phyloP scores from a whole-genome alignment of 1,140 invertebrate genomes.

The Leguminivora glycinivorella region DNA sequence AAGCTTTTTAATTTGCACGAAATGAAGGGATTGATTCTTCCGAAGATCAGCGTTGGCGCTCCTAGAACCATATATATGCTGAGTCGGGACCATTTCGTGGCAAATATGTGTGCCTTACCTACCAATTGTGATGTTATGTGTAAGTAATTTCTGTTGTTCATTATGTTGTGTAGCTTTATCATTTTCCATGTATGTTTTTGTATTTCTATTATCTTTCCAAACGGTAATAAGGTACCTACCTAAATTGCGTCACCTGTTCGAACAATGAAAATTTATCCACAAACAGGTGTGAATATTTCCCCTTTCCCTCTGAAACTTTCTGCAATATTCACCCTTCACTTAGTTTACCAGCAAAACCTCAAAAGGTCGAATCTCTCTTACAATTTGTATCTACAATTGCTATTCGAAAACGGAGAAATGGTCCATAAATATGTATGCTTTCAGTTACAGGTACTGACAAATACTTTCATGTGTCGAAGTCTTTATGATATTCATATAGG shows the following conservation, averaged over 20 bases:
- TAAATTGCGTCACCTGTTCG: background rate
- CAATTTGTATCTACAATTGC: background rate
- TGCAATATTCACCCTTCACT: background rate
- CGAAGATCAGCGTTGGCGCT: no score
- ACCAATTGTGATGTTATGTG: no score
- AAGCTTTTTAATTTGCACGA: no score
- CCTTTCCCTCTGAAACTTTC: background rate
- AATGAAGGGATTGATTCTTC: no score
- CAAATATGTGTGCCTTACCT: no score
- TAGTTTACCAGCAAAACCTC: background rate
- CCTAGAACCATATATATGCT: no score
- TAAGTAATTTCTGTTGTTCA: no score
- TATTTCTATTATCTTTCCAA: no score
- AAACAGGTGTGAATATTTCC: background rate
- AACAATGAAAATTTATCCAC: background rate
- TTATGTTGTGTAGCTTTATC: no score
- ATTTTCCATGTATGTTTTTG: no score
- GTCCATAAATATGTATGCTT: conserved; percentile 9
- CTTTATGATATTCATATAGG: background rate
- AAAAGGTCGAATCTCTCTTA: background rate
- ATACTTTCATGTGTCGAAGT: background rate
- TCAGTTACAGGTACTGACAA: background rate
- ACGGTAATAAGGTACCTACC: no score
- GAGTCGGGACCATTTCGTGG: no score
- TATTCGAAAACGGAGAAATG: background rate